Base-by-base conservation (phyloP, 2,113 vertebrate genomes). In the Holacanthus passer region DNA sequence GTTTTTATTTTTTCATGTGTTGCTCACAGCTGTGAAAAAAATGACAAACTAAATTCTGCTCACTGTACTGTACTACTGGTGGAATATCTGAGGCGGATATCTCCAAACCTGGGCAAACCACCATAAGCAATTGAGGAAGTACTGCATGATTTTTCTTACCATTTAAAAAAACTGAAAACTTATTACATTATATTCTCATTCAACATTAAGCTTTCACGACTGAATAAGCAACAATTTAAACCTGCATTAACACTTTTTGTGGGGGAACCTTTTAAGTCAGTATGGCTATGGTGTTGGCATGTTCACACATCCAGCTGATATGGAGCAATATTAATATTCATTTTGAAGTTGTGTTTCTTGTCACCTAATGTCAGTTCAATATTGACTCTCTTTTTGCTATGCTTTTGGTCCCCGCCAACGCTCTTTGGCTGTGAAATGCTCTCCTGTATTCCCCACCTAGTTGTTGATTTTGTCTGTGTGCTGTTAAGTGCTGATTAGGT, bases 21-120 rank as follows among this genome's bases (percentile, higher is more conserved):
- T 60, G 77, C 66, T 55, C 19, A 43, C 7, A 55, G 58, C 37
- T 60, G 31, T 20, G n/a, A 7, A 50, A 7, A 50, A 68, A 63
- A 27, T 60, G 27, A 47, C 52, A 29, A 43, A 65, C 35, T 0
- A 20, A 59, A 31, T 29, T 37, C 3, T 2, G 7, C 48, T 65
- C 19, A n/a, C 31, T 16, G 14, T 12, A 2, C 16, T 32, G 6
- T 58, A 19, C 27, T 19, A 7, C 19, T 7, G 5, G 24, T 13
- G 53, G 16, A 13, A 12, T 13, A 55, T 55, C 11, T 55, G 3
- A 11, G 22, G 12, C 7, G 7, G 17, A 53, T 41, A 6, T 55
- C 19, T 45, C 13, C 19, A n/a, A 60, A 63, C 20, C 32, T 43
- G 32, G 19, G 20, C 31, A 37, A 48, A 69, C 17, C 31, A 60